These are phyloP conservation scores for Pemphredon lugubris DNA, from an alignment of 2,888 invertebrate species.

Conservation along the genomic window DNA sequence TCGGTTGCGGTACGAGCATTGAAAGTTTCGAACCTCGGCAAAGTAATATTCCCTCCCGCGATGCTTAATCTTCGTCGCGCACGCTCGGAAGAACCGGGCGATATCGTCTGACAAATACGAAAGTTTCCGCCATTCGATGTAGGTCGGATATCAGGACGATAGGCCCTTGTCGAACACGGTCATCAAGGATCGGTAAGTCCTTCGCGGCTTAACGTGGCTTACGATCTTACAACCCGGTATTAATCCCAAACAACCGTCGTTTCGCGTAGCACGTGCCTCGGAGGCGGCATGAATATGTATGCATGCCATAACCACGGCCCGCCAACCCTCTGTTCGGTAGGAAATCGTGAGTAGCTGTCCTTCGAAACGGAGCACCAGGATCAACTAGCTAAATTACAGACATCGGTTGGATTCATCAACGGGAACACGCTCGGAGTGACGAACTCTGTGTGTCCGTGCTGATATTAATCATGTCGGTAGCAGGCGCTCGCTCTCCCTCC, in stretches of 20 bases:
- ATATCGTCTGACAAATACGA: no score
- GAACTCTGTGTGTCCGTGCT: conserved; percentile 49
- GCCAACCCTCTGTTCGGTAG: conserved; percentile 48
- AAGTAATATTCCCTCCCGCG: no score
- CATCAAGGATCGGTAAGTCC: conserved; percentile 56
- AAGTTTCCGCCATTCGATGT: no score
- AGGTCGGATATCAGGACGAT: no score
- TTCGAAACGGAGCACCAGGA: conserved; percentile 54
- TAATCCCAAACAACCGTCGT: conserved; percentile 67
- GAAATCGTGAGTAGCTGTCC: conserved; percentile 60
- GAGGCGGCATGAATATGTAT: conserved; percentile 69
- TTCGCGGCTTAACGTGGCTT: conserved; percentile 64
- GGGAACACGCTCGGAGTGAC: conserved; percentile 50
- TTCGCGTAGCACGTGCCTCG: conserved; percentile 52
- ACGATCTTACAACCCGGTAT: conserved; percentile 64
- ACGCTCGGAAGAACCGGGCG: no score
- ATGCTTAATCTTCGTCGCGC: no score
- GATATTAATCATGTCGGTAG: conserved; percentile 57
- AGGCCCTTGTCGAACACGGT: conserved; percentile 43
- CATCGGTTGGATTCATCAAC: conserved; percentile 57
- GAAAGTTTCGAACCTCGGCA: no score
- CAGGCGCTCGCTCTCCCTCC: conserved; percentile 29
- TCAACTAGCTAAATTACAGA: conserved; percentile 60
- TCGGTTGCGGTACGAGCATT: no score
- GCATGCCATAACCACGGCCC: conserved; percentile 55